Evolutionary conservation across 92 coral and sea anemone species (phyloP), one percentile per base, ranked within the genome.

Genomic region (Paragorgia papillata): DNA sequence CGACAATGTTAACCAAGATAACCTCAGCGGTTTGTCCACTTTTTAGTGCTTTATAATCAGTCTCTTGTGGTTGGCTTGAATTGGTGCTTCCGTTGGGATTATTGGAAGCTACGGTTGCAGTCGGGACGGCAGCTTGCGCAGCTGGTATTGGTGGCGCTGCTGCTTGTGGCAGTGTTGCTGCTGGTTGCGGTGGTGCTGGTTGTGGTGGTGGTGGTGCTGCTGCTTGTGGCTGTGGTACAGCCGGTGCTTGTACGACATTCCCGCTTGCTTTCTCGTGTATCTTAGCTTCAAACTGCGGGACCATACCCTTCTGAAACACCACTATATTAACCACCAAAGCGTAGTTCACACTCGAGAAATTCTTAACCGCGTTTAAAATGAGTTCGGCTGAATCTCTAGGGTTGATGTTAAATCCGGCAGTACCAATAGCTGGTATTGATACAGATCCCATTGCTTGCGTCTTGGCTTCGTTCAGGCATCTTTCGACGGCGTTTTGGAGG

Each of bases 311-410:
- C 76, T 44, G 33, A 26, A 69, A 69, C 6, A 69, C 62, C 7
- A 69, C 76, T 17, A 69, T 48, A 7, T 69, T 55, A 8, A 69
- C 15, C 14, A 12, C 35, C 20, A 69, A 28, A 10, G 43, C 1
- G 21, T 48, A 41, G 26, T 69, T 49, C 30, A 31, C 8, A 13
- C 0, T 51, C n/a, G 53, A 46, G 33, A 69, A 69, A 12, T 48
- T 69, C 46, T 51, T 28, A 0, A 61, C 76, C 12, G 76, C 76
- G 1, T 30, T 50, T 48, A 69, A 22, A 51, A 69, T 48, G 15
- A 69, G 9, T 14, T 69, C 29, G 7, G 76, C 76, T 28, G 76
- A 69, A 33, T 32, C 22, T 15, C 55, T 29, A 5, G 76, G 76
- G 24, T 24, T 7, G 9, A 69, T 50, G 25, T 50, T 50, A 17